A percentile compares a stretch with the other conserved stretches of the same genome.
These are phyloP conservation scores for Dryocosmus kuriphilus DNA, from an alignment of 2,888 invertebrate genomes.

Conservation along the genomic window DNA sequence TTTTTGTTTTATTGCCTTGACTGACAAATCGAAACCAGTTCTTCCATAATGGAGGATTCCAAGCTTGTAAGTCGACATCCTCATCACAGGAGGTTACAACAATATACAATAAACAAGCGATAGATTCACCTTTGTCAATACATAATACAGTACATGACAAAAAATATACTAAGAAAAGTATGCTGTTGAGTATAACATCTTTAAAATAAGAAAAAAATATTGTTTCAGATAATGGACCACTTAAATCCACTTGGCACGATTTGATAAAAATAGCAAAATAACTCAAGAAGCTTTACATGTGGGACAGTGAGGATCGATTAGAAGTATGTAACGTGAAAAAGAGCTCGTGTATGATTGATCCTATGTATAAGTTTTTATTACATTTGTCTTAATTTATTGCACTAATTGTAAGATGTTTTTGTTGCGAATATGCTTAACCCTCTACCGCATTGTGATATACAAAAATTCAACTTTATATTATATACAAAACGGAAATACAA, in stretches of 20 bases:
- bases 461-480: not conserved
- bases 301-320: conserved; percentile 60
- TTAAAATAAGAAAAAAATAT: not conserved
- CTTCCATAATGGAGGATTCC: too few species aligned
- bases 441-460: conserved; percentile 45
- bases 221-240: conserved; percentile 66
- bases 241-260: conserved; percentile 55
- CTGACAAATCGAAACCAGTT: too few species aligned
- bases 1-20: too few species aligned
- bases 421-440: conserved; percentile 54
- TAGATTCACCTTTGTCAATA: too few species aligned
- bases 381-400: conserved; percentile 64
- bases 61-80: too few species aligned
- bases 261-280: conserved; percentile 55
- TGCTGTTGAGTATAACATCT: too few species aligned
- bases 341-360: conserved; percentile 61
- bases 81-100: too few species aligned
- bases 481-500: not conserved
- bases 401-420: conserved; percentile 56
- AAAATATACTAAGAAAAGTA: too few species aligned
- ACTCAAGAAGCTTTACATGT: conserved; percentile 66
- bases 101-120: too few species aligned
- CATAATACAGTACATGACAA: too few species aligned
- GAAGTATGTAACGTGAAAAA: conserved; percentile 52
- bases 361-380: conserved; percentile 63